phyloP scores from a whole-genome alignment of 2,113 vertebrate species.

The Empidonax alnorum region DNA sequence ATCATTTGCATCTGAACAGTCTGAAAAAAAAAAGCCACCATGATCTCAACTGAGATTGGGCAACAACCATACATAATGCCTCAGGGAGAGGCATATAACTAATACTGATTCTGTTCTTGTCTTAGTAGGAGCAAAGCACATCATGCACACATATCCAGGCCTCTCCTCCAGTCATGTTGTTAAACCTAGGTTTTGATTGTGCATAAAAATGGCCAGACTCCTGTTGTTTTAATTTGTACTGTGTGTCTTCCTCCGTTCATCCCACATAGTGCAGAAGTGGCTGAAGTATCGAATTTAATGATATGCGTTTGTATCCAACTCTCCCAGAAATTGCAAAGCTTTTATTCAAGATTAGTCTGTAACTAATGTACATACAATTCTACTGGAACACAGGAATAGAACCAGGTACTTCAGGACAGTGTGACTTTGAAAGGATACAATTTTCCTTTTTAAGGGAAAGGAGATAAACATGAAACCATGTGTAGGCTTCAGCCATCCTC shows the following conservation, averaged over 20 bases:
- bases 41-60: not conserved
- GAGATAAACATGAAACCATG: fast-evolving
- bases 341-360: not conserved
- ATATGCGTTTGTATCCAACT: not conserved
- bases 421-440: not conserved
- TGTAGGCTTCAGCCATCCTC: not conserved
- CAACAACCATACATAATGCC: not conserved
- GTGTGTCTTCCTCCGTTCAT: not conserved
- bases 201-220: not conserved
- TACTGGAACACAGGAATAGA: not conserved
- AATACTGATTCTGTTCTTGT: not conserved
- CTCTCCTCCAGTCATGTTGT: not conserved
- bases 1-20: not conserved
- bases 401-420: not conserved
- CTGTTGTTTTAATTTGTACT: not conserved
- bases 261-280: not conserved
- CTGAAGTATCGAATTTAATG: not conserved
- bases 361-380: not conserved
- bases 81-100: not conserved
- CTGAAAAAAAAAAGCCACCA: not conserved
- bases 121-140: not conserved
- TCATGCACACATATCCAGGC: not conserved
- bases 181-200: not conserved
- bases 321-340: not conserved
- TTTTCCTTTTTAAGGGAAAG: not conserved